A percentile compares a stretch with the other conserved stretches of the same genome.
Evolutionary conservation across 23 tunicate genomes (phyloP).

Genomic region (Trididemnum clinides): DNA sequence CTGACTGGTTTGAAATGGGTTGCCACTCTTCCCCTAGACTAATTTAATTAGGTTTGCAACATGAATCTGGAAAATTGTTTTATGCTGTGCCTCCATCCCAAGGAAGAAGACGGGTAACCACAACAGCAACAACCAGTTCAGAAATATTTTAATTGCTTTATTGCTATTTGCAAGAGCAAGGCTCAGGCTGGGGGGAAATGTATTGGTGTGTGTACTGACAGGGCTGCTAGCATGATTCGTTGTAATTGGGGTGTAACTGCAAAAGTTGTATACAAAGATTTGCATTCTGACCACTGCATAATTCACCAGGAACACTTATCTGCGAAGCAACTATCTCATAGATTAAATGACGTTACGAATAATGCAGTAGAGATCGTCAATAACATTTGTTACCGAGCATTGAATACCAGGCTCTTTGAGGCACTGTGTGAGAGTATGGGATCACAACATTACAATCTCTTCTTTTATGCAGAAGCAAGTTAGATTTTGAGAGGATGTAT

Average conservation of each 20-base stretch:
- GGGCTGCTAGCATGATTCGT: slow-evolving; percentile 33
- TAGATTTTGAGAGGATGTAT: slow-evolving; percentile 55
- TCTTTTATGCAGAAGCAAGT: slow-evolving; percentile 48
- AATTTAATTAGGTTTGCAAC: no score
- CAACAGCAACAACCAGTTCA: slow-evolving; percentile 50
- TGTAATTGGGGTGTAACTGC: slow-evolving; percentile 47
- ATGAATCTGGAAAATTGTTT: no score
- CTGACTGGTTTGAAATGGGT: no score
- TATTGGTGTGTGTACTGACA: slow-evolving; percentile 42
- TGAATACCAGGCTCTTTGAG: slow-evolving; percentile 55
- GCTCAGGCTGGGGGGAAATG: slow-evolving; percentile 56
- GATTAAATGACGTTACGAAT: slow-evolving; percentile 40
- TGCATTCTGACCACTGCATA: slow-evolving; percentile 51
- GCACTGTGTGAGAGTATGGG: slow-evolving; percentile 56
- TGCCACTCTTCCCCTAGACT: no score
- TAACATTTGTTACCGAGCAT: slow-evolving; percentile 50
- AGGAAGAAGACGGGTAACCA: no score
- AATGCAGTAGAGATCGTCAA: slow-evolving; percentile 52
- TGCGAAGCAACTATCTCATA: slow-evolving; percentile 57
- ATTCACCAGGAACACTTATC: slow-evolving; percentile 56
- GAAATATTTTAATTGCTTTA: slow-evolving; percentile 54
- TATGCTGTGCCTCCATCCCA: no score
- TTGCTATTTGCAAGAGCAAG: slow-evolving; percentile 51
- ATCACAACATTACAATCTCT: slow-evolving; percentile 55
- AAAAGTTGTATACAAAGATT: slow-evolving; percentile 46